These are phyloP conservation scores for Anguilla pacifica DNA, from an alignment of 2,797 vertebrate species.

Conservation along the genomic window DNA sequence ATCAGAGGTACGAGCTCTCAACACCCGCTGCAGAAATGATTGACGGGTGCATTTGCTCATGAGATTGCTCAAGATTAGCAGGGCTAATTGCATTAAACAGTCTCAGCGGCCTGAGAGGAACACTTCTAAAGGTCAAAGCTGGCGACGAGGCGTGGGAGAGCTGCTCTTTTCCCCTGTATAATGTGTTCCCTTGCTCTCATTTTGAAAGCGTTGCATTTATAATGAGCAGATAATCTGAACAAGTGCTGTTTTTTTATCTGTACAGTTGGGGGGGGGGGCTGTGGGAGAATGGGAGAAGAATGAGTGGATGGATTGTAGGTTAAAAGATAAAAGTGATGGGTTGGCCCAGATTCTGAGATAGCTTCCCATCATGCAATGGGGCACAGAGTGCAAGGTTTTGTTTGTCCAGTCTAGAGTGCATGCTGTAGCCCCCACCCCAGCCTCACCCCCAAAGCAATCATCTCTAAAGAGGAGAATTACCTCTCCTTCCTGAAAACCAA, in stretches of 20 bases:
- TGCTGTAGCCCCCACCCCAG: neutral
- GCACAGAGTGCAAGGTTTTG: neutral
- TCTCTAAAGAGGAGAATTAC: neutral
- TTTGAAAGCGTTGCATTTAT: neutral
- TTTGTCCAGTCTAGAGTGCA: neutral
- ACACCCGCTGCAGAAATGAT: neutral
- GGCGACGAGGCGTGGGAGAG: neutral
- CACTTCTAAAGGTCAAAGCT: neutral
- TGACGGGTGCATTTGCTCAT: neutral
- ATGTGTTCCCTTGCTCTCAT: neutral
- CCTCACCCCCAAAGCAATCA: neutral
- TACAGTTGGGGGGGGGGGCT: neutral
- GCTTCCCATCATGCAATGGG: neutral
- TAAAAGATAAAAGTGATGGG: neutral
- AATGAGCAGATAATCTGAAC: slow-evolving; percentile 3
- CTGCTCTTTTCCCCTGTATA: neutral
- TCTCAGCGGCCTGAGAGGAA: neutral
- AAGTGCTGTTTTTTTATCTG: neutral
- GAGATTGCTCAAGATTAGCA: neutral
- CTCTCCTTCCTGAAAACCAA: neutral
- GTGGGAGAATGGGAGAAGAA: neutral
- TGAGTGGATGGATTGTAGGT: neutral
- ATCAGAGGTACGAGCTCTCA: neutral
- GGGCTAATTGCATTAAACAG: neutral
- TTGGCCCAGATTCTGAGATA: slow-evolving; percentile 12